Base-by-base conservation (phyloP, 2,888 invertebrate genomes). In the Drosophila imparisetae region DNA sequence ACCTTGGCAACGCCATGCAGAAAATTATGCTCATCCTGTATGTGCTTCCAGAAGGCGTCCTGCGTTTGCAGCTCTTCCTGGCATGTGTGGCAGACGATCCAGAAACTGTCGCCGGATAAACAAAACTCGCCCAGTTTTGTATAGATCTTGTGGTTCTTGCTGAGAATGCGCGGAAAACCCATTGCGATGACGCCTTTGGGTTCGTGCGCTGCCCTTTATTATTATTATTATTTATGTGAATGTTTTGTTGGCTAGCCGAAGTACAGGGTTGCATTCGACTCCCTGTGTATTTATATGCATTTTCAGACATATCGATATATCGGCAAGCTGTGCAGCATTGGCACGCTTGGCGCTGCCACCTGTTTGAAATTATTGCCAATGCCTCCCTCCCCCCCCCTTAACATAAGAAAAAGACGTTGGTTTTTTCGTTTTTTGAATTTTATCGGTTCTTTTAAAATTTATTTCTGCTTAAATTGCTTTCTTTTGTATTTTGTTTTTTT, bases 161-260 rank as follows among this genome's bases (percentile, higher is more conserved):
- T 91, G 69, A 91, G 83, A 69, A 91, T 91, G 78, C 91, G 92
- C 86, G 91, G 91, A 84, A 91, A 91, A 67, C 91, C 91, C 91
- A 91, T 91, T 80, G 83, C 76, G 81, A 77, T 72, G 57, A 70
- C 66, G 80, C 74, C 82, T 64, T 68, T 36, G 60, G 79, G 66
- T 55, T 69, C 66, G 65, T 81, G 57, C 59, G 71, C 58, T 71
- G 66, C 71, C 75, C 78, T 74, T 78, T 80, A 78, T 81, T 80
- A 81, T 81, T 80, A 81, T 78, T 80, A 81, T 78, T 80, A 80
- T 78, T 78, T 72, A 72, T 72, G 57, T 58, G 67, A 80, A 80
- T 80, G 78, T 78, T 80, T 80, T 80, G 76, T 78, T 80, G 67
- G 80, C 72, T 80, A 66, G 68, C 64, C 57, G 71, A 53, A 72